Percentiles rank a stretch among this genome's conserved stretches.
phyloP scores from a whole-genome alignment of 2,888 invertebrate species.

The Pammene aurita region DNA sequence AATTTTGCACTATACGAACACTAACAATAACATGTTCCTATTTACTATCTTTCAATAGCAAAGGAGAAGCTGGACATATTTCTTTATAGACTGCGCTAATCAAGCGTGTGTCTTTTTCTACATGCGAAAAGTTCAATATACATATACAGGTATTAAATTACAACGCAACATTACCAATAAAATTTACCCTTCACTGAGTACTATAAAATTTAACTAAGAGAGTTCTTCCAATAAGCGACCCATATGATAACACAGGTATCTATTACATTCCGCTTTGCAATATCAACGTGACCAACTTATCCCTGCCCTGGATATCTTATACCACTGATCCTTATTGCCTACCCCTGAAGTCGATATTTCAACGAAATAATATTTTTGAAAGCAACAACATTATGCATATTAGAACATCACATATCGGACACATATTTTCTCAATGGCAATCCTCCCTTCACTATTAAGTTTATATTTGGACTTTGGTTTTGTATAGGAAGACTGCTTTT shows the following conservation, averaged over 20 bases:
- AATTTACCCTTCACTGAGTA: slow-evolving; percentile 25
- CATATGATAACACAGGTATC: slow-evolving; percentile 18
- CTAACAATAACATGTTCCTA: too few relatives aligned
- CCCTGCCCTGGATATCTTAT: background rate
- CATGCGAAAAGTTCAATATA: too few relatives aligned
- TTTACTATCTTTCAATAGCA: too few relatives aligned
- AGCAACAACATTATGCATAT: slow-evolving; percentile 21
- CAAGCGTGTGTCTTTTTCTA: too few relatives aligned
- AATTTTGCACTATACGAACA: too few relatives aligned
- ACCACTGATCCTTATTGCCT: slow-evolving; percentile 14
- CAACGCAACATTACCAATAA: slow-evolving; percentile 19
- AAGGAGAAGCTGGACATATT: too few relatives aligned
- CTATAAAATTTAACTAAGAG: slow-evolving; percentile 21
- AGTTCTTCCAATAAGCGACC: slow-evolving; percentile 32
- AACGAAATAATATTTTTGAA: background rate
- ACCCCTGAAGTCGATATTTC: slow-evolving; percentile 13
- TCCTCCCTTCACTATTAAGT: background rate
- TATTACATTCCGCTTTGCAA: slow-evolving; percentile 23
- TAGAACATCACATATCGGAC: slow-evolving; percentile 14
- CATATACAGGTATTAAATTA: too few relatives aligned
- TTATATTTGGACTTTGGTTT: slow-evolving; percentile 13
- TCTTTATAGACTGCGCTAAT: too few relatives aligned
- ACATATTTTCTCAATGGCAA: background rate
- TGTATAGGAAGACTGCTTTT: background rate
- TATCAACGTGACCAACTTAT: slow-evolving; percentile 22